A percentile compares a stretch with the other conserved stretches of the same genome.
Evolutionary conservation across 2,888 invertebrate species (phyloP).

Genomic region (Sinotaia quadrata): DNA sequence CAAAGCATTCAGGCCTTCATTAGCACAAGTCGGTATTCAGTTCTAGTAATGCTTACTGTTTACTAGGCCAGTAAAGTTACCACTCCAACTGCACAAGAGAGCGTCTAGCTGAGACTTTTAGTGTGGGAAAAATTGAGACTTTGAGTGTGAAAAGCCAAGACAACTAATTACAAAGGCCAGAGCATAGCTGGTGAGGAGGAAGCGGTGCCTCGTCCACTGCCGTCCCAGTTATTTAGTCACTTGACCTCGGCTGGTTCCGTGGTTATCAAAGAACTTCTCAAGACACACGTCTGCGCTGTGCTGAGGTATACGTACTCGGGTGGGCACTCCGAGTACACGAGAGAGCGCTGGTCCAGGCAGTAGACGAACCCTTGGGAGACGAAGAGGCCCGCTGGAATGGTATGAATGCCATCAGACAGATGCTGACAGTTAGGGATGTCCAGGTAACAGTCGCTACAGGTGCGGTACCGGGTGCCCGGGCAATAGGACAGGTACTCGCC

Average conservation of each 20-base stretch:
- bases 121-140: too few species aligned
- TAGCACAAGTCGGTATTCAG: too few species aligned
- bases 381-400: slow-evolving; percentile 24
- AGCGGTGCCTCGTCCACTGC: not conserved
- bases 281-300: slow-evolving; percentile 26
- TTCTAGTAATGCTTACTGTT: too few species aligned
- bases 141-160: too few species aligned
- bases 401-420: slow-evolving; percentile 29
- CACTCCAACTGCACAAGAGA: not conserved
- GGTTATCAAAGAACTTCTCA: not conserved
- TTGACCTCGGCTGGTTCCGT: slow-evolving; percentile 20
- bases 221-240: not conserved
- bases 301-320: slow-evolving; percentile 21
- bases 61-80: not conserved
- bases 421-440: slow-evolving; percentile 26
- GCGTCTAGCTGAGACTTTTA: too few species aligned
- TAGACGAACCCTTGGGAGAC: slow-evolving; percentile 31
- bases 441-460: slow-evolving; percentile 27
- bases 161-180: too few species aligned
- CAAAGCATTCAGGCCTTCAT: too few species aligned
- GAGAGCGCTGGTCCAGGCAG: slow-evolving; percentile 30
- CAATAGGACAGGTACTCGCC: slow-evolving; percentile 33
- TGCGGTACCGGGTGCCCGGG: slow-evolving; percentile 27
- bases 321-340: slow-evolving; percentile 30
- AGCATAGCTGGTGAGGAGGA: too few species aligned